Base-by-base conservation (phyloP, 2,113 vertebrate genomes). In the Trichomycterus rosablanca region DNA sequence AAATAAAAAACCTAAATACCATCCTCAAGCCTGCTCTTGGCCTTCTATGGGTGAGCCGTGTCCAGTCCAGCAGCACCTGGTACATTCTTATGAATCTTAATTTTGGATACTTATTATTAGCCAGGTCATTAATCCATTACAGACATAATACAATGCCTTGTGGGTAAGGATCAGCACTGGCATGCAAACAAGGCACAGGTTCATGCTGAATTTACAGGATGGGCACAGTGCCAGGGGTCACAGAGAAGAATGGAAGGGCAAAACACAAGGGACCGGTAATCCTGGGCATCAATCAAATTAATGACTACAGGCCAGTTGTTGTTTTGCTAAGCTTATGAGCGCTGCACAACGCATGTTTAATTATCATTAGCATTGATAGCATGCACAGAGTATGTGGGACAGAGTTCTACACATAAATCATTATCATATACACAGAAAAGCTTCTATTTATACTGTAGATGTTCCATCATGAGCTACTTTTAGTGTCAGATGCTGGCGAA, bases 51-150 rank as follows among this genome's bases (percentile, higher is more conserved):
- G 48, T 35, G n/a, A 4, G n/a, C 23, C 49, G 37, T 7, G 10
- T 19, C 34, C 46, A 59, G 34, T 32, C 37, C 48, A 23, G 30
- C 5, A 34, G 14, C n/a, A 45, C 14, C 7, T 8, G 11, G 22
- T 32, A 22, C 34, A 19, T 46, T 42, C 28, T 22, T 30, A 30
- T 30, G 43, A 48, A 28, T 62, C 39, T 56, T 32, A 68, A 62
- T 26, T 20, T 16, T 14, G 20, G 3, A 40, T 40, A 32, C 46
- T 52, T 80, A 83, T 81, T 82, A 81, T 79, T 82, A 81, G 71
- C 72, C 26, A 19, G 20, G 42, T 35, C 62, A 63, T 67, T 79
- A 81, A 81, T 83, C 66, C 73, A 76, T 81, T 81, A 79, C 63
- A 68, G 77, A 69, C 77, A 77, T 74, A 77, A 68, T 32, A 2